Base-by-base conservation (phyloP, 2,797 vertebrate species). In the Melanitta fusca region DNA sequence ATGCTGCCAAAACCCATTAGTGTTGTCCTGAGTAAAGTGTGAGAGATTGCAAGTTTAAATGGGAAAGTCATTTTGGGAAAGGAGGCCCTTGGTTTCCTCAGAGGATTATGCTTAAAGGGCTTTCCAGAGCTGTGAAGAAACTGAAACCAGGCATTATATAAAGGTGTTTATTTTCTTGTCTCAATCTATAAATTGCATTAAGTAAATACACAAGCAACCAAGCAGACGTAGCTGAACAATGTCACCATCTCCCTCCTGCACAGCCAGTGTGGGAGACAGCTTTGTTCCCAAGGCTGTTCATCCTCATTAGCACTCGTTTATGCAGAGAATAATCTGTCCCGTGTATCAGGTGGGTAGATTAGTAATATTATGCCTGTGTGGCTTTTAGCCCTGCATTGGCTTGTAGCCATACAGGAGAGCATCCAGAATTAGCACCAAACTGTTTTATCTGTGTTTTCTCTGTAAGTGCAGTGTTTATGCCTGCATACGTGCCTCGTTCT, bases 241-340 rank as follows among this genome's bases (percentile, higher is more conserved):
- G 41, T 49, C 28, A 71, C 30, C 28, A 4, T 4, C 24, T 51
- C 9, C 12, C 24, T 66, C 19, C 39, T 49, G n/a, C 3, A 3
- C 6, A 4, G 2, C 1, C 27, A 51, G 17, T 2, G 0, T 21
- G n/a, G 66, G 25, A 30, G 7, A 24, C 36, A 57, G 21, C n/a
- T 72, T 54, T 57, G 11, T n/a, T 82, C 51, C 38, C 45, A 68
- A 38, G 36, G 49, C 43, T 85, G 39, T 32, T 71, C 15, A 21
- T n/a, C 53, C 34, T 54, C 58, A 39, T 64, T n/a, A 70, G 56
- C 62, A n/a, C 49, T 4, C 1, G 1, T 70, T 57, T 77, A 36
- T 34, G n/a, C 39, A 57, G 39, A 56, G 27, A 13, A 11, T 64
- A 41, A 27, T 49, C 21, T 9, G 32, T n/a, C 57, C 27, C 43